A percentile compares a stretch with the other conserved stretches of the same genome.
Evolutionary conservation across 2,797 vertebrate species (phyloP).

Genomic region (Hydrolagus colliei): DNA sequence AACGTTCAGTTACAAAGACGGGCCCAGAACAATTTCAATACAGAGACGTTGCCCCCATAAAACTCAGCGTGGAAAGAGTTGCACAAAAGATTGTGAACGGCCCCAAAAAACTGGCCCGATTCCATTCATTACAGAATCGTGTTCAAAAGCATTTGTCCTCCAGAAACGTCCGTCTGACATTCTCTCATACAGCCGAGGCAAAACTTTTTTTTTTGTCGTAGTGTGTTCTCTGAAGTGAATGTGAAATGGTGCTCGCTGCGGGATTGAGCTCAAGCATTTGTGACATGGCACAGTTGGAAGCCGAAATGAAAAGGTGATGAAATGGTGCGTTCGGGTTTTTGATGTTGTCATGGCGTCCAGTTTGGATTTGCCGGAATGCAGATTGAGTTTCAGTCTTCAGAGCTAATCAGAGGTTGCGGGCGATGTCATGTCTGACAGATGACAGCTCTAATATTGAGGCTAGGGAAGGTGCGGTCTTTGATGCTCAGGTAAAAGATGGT

Average conservation of each 20-base stretch:
- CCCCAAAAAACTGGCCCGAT: too few relatives aligned
- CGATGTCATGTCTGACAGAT: slow-evolving; percentile 20
- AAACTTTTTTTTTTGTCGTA: background rate
- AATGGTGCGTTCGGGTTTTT: slow-evolving; percentile 46
- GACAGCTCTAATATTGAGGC: background rate
- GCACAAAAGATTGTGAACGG: background rate
- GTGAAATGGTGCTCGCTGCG: background rate
- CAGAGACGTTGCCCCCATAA: background rate
- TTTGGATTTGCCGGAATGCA: slow-evolving; percentile 33
- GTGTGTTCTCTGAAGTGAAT: background rate
- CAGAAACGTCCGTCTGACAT: background rate
- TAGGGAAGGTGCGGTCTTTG: slow-evolving; percentile 5
- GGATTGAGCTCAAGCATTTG: slow-evolving; percentile 30
- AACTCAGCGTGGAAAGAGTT: background rate
- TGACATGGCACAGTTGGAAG: slow-evolving; percentile 39
- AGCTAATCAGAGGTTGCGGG: slow-evolving; percentile 28
- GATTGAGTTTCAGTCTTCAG: slow-evolving; percentile 34
- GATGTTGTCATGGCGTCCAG: slow-evolving; percentile 37
- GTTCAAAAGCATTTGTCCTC: background rate
- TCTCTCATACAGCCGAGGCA: background rate
- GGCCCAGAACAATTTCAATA: too few relatives aligned
- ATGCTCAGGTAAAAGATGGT: slow-evolving; percentile 17
- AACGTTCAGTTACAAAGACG: background rate
- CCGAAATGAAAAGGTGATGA: slow-evolving; percentile 63
- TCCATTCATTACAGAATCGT: too few relatives aligned